phyloP scores from a whole-genome alignment of 2,888 invertebrate species.

The Geotrupes spiniger region DNA sequence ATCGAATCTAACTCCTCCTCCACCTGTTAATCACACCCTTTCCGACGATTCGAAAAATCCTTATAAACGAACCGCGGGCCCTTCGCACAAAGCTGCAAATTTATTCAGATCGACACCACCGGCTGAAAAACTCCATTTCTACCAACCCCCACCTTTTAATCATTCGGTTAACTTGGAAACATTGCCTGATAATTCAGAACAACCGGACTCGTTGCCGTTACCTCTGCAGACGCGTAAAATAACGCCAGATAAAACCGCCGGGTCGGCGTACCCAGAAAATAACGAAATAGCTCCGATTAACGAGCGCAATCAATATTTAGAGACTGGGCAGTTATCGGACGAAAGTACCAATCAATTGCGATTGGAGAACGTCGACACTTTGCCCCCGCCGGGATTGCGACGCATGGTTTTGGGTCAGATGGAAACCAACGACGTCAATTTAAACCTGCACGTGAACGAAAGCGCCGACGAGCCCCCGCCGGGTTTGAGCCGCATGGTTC shows the following conservation, averaged over 20 bases:
- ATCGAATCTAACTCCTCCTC: constrained; percentile 29
- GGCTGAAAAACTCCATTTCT: constrained; percentile 16
- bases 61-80: constrained; percentile 37
- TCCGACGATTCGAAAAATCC: constrained; percentile 38
- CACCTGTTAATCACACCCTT: constrained; percentile 10
- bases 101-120: constrained; percentile 23
- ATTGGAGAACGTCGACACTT: constrained; percentile 43
- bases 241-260: constrained; percentile 16
- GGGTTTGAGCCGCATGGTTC: constrained; percentile 63
- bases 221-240: constrained; percentile 14
- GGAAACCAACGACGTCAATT: constrained; percentile 45
- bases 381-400: constrained; percentile 63
- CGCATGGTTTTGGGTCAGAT: constrained; percentile 67
- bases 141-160: constrained; percentile 33
- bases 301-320: constrained; percentile 73
- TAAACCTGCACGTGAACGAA: constrained; percentile 45
- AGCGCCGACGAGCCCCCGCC: constrained; percentile 58
- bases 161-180: constrained; percentile 62
- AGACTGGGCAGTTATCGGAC: constrained; percentile 71
- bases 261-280: constrained; percentile 25
- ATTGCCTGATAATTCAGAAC: constrained; percentile 67
- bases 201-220: constrained; percentile 53
- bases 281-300: constrained; percentile 53
- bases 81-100: constrained; percentile 53
- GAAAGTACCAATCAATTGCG: constrained; percentile 21